Percentiles rank a stretch among this genome's conserved stretches.
Conservation (phyloP, 2,113 vertebrate species). For the Archocentrus centrarchus region DNA sequence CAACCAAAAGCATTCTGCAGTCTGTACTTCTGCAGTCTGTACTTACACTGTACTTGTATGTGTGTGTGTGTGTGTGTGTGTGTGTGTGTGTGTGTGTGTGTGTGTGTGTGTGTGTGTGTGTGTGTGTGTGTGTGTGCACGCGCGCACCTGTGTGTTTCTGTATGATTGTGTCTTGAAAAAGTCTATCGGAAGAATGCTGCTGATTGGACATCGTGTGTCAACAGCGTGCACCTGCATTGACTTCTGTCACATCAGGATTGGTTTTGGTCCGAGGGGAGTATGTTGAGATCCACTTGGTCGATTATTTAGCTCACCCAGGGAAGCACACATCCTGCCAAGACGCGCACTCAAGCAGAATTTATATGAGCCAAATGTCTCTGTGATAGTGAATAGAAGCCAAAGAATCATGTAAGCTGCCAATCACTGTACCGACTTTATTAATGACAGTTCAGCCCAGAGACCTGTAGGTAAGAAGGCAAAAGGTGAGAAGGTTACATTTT, state of each 20-base stretch:
- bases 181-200: conserved; percentile 6
- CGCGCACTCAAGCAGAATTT: conserved; percentile 26
- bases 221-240: conserved; percentile 51
- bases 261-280: conserved; percentile 36
- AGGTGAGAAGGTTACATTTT: neutral
- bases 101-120: too few species aligned
- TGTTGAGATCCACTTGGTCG: conserved; percentile 37
- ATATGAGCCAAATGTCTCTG: conserved; percentile 7
- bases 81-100: neutral
- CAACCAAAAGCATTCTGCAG: too few species aligned
- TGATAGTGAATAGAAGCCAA: conserved; percentile 2
- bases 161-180: conserved; percentile 28
- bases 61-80: neutral
- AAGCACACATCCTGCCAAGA: conserved; percentile 12
- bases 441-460: neutral
- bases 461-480: neutral
- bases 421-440: conserved; percentile 15
- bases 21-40: too few species aligned
- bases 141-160: neutral
- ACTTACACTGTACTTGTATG: too few species aligned
- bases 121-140: too few species aligned
- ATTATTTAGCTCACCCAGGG: conserved; percentile 45
- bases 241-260: conserved; percentile 53
- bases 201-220: conserved; percentile 48
- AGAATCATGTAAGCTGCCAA: neutral